Evolutionary conservation across 2,113 vertebrate genomes (phyloP), one percentile per base, ranked within the genome.

Genomic region (Chinchilla lanigera): DNA sequence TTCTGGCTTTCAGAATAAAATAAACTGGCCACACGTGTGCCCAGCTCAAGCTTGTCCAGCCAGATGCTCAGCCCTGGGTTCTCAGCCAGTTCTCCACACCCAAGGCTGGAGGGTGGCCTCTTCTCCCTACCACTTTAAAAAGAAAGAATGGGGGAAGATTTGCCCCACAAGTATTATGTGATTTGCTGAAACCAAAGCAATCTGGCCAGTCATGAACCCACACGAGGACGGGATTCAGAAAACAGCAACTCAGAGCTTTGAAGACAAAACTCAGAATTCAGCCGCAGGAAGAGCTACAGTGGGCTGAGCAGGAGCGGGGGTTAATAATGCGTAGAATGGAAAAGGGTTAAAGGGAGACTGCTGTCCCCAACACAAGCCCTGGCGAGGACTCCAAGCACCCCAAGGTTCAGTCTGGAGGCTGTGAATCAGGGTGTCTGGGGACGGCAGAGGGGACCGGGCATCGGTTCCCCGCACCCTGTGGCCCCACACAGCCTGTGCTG

Each of bases 181-280:
- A 67, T 69, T 87, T 95, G 5, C 30, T 88, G 78, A 71, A 61
- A 75, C 7, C 50, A 77, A 7, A 95, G 28, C 86, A 20, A 58
- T 10, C 28, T 44, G 47, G 17, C 14, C 77, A 92, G 73, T 41
- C 69, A 93, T 67, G 38, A 94, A 90, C 26, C 54, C 1, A 89
- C 86, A 77, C 28, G 41, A 89, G 86, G 93, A 69, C 33, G 3
- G 19, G 38, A 75, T 47, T 88, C 77, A 87, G 41, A 78, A 96
- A 95, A 71, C 14, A 93, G 22, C 7, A 86, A 8, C n/a, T 56
- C 24, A 67, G 58, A 86, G 6, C 63, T 89, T 92, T 90, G 71
- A 86, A 95, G 83, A 71, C 56, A 88, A 93, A 93, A 94, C 24
- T 82, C 13, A 33, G 35, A 96, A 93, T 35, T 47, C 22, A 65